Evolutionary conservation across 2,113 vertebrate species (phyloP).

Genomic region (Syngnathus scovelli): DNA sequence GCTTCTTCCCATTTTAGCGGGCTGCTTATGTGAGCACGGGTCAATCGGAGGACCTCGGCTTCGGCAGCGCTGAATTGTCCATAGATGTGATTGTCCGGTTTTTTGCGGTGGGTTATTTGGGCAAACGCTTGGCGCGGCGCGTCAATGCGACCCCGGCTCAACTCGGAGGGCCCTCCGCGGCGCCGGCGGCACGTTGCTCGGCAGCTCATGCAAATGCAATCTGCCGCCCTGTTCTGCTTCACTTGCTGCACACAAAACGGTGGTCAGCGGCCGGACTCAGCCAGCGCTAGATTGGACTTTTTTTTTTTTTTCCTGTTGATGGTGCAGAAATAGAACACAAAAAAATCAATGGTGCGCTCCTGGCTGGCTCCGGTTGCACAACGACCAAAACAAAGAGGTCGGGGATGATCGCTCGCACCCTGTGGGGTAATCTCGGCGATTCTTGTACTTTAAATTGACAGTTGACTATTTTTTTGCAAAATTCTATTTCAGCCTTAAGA

Average conservation of each 20-base stretch:
- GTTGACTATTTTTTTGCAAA: too few relatives aligned
- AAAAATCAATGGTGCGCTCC: conserved; percentile 50
- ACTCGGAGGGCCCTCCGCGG: conserved; percentile 16
- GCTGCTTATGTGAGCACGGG: too few relatives aligned
- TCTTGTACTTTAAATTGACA: too few relatives aligned
- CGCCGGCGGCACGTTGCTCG: conserved; percentile 11
- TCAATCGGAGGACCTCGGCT: too few relatives aligned
- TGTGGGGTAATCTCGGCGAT: background rate
- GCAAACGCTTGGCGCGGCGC: background rate
- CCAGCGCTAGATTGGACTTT: conserved; percentile 4
- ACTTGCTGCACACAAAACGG: conserved; percentile 3
- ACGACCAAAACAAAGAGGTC: conserved; percentile 44
- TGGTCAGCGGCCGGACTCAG: background rate
- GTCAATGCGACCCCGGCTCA: conserved; percentile 42
- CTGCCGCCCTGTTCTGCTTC: conserved; percentile 2
- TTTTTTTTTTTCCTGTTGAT: conserved; percentile 10
- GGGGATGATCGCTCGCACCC: conserved; percentile 35
- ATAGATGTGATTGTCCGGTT: background rate
- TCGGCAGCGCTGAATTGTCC: too few relatives aligned
- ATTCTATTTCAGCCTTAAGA: too few relatives aligned
- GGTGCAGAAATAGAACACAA: conserved; percentile 27
- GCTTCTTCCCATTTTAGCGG: too few relatives aligned
- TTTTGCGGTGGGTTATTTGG: background rate
- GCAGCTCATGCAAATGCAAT: conserved; percentile 31
- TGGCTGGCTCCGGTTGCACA: conserved; percentile 47